These are phyloP conservation scores for Acridotheres tristis DNA, from an alignment of 2,797 vertebrate genomes.

Conservation along the genomic window DNA sequence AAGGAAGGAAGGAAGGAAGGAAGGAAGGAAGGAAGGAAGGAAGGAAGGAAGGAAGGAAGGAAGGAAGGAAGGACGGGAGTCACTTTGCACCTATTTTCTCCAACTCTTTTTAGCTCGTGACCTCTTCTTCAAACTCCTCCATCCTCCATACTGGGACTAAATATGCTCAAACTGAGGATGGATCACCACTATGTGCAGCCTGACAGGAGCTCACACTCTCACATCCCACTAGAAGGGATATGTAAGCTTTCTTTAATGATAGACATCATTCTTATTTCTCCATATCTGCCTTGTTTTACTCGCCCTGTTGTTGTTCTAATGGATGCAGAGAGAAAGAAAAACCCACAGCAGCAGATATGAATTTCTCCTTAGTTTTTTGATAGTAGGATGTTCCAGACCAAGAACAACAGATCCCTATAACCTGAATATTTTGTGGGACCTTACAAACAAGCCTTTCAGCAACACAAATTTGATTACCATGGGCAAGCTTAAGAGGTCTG, in stretches of 20 bases:
- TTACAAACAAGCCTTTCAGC: background rate
- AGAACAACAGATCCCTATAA: background rate
- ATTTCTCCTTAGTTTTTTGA: background rate
- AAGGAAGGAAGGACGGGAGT: background rate
- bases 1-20: too few species aligned
- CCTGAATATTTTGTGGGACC: background rate
- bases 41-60: background rate
- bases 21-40: too few species aligned
- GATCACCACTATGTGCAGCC: background rate
- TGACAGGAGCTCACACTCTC: background rate
- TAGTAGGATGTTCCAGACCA: background rate
- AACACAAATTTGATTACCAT: background rate
- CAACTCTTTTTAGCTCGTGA: background rate
- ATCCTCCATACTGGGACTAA: background rate
- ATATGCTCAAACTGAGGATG: background rate
- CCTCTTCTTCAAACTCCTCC: background rate
- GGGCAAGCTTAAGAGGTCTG: background rate
- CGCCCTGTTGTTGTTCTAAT: background rate
- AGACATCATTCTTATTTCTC: background rate
- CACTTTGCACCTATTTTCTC: background rate
- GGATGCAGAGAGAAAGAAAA: background rate
- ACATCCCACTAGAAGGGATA: background rate
- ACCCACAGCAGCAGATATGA: rapidly evolving
- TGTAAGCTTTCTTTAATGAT: background rate
- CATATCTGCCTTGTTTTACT: background rate